Conservation (phyloP, 2,888 invertebrate genomes). For the Limulus polyphemus region DNA sequence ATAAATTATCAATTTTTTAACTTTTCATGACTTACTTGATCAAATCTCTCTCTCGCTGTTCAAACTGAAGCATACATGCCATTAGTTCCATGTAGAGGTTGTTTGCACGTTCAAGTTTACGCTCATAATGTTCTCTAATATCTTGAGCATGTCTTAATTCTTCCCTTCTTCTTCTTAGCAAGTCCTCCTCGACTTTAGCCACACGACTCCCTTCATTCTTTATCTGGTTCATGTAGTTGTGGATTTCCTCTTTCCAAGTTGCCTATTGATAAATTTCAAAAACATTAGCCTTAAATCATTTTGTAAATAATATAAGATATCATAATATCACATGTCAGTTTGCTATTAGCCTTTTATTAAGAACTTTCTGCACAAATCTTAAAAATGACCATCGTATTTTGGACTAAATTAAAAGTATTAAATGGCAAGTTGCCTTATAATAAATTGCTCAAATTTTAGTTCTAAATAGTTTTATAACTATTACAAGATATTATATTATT, state of each 20-base stretch:
- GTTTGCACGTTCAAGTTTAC: constrained; percentile 79
- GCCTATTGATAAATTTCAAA: constrained; percentile 29
- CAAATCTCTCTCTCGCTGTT: constrained; percentile 65
- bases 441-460: too few species aligned
- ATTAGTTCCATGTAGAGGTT: constrained; percentile 78
- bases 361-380: too few species aligned
- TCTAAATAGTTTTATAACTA: too few species aligned
- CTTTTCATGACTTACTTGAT: constrained; percentile 43
- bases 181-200: constrained; percentile 56
- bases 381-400: too few species aligned
- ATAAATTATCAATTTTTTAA: too few species aligned
- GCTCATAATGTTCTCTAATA: constrained; percentile 75
- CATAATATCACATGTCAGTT: too few species aligned
- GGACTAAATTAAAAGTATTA: too few species aligned
- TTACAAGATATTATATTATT: too few species aligned
- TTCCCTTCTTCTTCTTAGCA: constrained; percentile 49
- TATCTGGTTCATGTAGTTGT: constrained; percentile 55
- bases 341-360: too few species aligned
- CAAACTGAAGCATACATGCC: constrained; percentile 66
- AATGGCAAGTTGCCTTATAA: too few species aligned
- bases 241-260: constrained; percentile 75
- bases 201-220: constrained; percentile 50
- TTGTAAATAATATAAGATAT: too few species aligned
- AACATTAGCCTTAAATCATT: too few species aligned
- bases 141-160: constrained; percentile 76